Conservation (phyloP, 2,113 vertebrate species). For the Lynx canadensis region DNA sequence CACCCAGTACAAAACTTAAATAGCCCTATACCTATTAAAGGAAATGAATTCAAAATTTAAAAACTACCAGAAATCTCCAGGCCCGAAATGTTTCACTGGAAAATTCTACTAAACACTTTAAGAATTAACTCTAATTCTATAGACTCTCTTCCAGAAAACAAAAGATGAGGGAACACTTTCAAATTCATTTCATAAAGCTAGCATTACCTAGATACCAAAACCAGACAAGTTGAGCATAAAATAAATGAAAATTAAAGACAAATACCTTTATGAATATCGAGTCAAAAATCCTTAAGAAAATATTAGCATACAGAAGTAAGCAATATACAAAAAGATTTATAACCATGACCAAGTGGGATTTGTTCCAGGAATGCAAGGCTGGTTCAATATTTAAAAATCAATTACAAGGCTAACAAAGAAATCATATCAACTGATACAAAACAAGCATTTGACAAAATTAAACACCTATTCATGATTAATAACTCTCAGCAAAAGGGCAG, state of each 20-base stretch:
- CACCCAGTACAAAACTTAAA: not conserved
- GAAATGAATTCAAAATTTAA: not conserved
- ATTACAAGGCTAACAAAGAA: not conserved
- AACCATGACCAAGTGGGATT: not conserved
- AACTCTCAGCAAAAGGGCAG: not conserved
- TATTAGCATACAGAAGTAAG: not conserved
- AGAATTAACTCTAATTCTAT: not conserved
- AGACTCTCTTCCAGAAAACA: not conserved
- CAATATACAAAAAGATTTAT: not conserved
- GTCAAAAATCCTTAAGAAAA: not conserved
- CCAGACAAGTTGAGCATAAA: not conserved
- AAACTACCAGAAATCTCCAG: not conserved
- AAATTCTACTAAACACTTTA: not conserved
- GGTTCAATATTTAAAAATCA: not conserved
- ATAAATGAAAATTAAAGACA: not conserved
- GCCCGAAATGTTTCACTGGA: not conserved
- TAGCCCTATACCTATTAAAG: not conserved
- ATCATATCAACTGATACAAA: not conserved
- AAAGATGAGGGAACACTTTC: not conserved
- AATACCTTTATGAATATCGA: not conserved
- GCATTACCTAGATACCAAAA: not conserved
- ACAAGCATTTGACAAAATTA: not conserved
- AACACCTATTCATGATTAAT: not conserved
- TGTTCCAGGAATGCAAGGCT: not conserved
- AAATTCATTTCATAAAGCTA: not conserved